Percentiles rank a stretch among this genome's conserved stretches.
phyloP scores from a whole-genome alignment of 2,888 invertebrate species.

The Branchellion lobata region DNA sequence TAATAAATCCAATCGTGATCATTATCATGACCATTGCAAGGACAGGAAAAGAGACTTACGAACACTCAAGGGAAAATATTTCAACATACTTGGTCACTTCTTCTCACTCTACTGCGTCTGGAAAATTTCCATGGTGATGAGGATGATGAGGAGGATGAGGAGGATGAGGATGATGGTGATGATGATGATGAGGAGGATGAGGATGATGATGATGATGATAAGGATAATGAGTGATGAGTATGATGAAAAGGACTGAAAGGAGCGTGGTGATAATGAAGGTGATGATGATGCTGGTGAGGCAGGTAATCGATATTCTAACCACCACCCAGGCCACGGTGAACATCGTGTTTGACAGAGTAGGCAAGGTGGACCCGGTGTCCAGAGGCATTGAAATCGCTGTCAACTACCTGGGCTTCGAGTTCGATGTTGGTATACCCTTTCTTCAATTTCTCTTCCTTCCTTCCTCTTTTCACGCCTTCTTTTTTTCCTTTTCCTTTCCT shows the following conservation, averaged over 20 bases:
- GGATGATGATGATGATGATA: no score
- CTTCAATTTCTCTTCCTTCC: not conserved
- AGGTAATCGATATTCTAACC: no score
- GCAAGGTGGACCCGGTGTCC: slow-evolving; percentile 96
- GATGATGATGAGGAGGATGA: no score
- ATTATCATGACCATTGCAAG: slow-evolving; percentile 61
- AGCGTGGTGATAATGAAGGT: no score
- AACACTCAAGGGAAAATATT: slow-evolving; percentile 95
- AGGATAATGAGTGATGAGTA: slow-evolving; percentile 74
- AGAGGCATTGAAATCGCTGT: slow-evolving; percentile 92
- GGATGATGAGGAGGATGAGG: no score
- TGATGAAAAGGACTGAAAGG: no score
- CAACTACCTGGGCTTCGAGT: slow-evolving; percentile 89
- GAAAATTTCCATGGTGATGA: slow-evolving; percentile 95
- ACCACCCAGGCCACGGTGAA: slow-evolving; percentile 96
- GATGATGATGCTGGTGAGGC: no score
- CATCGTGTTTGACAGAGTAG: slow-evolving; percentile 97
- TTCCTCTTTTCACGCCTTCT: not conserved
- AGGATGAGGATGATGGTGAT: no score
- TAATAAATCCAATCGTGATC: not conserved
- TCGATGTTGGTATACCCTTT: slow-evolving; percentile 69
- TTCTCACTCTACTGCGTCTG: slow-evolving; percentile 96
- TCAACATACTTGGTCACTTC: slow-evolving; percentile 95
- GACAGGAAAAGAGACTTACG: slow-evolving; percentile 79
- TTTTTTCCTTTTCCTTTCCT: not conserved